Conservation (phyloP, 1,140 invertebrate genomes). For the Megalonaias nervosa region DNA sequence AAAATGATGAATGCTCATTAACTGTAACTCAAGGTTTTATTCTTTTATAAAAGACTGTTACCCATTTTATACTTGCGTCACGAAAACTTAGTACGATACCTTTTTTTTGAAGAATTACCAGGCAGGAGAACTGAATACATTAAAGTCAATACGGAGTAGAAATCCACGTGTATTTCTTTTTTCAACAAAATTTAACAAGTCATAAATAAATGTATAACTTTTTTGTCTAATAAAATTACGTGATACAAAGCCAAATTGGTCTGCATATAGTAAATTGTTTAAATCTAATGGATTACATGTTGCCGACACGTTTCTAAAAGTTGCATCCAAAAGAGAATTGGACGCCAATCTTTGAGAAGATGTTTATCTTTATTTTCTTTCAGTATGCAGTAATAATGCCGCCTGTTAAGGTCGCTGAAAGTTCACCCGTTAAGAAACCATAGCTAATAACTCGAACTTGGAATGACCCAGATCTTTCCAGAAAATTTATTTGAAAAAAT, state of each 20-base stretch:
- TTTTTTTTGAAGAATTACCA: constrained; percentile 18
- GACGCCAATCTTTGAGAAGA: constrained; percentile 27
- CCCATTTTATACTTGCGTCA: background rate
- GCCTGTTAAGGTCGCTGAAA: constrained; percentile 13
- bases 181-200: constrained; percentile 8
- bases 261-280: constrained; percentile 15
- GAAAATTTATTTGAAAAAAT: too few species aligned
- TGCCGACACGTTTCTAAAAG: constrained; percentile 16
- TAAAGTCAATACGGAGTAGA: constrained; percentile 11
- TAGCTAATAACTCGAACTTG: constrained; percentile 8
- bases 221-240: constrained; percentile 17
- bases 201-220: constrained; percentile 11
- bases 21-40: constrained; percentile 7
- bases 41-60: constrained; percentile 5
- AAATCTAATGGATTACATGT: background rate
- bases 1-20: constrained; percentile 13
- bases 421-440: constrained; percentile 5
- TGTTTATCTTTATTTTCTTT: constrained; percentile 20
- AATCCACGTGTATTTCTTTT: constrained; percentile 1
- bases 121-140: constrained; percentile 9
- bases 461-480: constrained; percentile 7
- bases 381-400: constrained; percentile 10
- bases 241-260: constrained; percentile 31
- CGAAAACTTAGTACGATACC: constrained; percentile 7
- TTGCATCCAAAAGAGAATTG: constrained; percentile 28